phyloP scores from a whole-genome alignment of 2,888 invertebrate species.

The Drosophila formosana region DNA sequence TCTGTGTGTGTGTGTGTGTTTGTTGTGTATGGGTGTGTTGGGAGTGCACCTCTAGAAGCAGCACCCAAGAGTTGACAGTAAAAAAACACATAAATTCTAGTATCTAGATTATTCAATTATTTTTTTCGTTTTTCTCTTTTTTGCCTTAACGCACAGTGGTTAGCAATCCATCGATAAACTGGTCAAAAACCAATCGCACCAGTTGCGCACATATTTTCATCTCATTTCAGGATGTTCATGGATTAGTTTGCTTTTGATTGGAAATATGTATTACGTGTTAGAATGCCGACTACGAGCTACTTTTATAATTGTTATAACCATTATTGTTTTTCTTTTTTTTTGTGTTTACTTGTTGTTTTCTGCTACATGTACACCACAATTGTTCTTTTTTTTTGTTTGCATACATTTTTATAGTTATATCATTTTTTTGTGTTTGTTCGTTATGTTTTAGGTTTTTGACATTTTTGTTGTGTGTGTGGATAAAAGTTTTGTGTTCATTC shows the following conservation, averaged over 20 bases:
- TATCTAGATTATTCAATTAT: slow-evolving; percentile 36
- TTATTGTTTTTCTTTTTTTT: slow-evolving; percentile 27
- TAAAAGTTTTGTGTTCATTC: slow-evolving; percentile 12
- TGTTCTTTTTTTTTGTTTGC: slow-evolving; percentile 18
- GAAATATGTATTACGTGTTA: slow-evolving; percentile 50
- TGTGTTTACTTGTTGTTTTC: slow-evolving; percentile 12
- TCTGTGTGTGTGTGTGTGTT: neutral
- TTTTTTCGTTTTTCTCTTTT: slow-evolving; percentile 28
- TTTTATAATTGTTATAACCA: slow-evolving; percentile 46
- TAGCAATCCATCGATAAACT: slow-evolving; percentile 17
- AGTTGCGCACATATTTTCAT: slow-evolving; percentile 28
- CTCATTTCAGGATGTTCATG: slow-evolving; percentile 26
- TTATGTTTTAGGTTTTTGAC: slow-evolving; percentile 35
- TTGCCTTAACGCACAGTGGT: slow-evolving; percentile 46
- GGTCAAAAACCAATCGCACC: slow-evolving; percentile 20
- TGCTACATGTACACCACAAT: slow-evolving; percentile 40
- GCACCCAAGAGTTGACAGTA: slow-evolving; percentile 54
- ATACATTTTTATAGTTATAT: slow-evolving; percentile 34
- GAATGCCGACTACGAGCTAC: slow-evolving; percentile 66
- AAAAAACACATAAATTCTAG: slow-evolving; percentile 60
- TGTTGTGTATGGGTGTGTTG: slow-evolving; percentile 9
- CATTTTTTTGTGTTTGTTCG: slow-evolving; percentile 35
- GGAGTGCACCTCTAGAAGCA: slow-evolving; percentile 37
- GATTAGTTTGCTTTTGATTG: slow-evolving; percentile 62
- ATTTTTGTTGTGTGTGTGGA: slow-evolving; percentile 35